These are phyloP conservation scores for Lutjanus campechanus DNA, from an alignment of 2,797 vertebrate genomes.

Conservation along the genomic window DNA sequence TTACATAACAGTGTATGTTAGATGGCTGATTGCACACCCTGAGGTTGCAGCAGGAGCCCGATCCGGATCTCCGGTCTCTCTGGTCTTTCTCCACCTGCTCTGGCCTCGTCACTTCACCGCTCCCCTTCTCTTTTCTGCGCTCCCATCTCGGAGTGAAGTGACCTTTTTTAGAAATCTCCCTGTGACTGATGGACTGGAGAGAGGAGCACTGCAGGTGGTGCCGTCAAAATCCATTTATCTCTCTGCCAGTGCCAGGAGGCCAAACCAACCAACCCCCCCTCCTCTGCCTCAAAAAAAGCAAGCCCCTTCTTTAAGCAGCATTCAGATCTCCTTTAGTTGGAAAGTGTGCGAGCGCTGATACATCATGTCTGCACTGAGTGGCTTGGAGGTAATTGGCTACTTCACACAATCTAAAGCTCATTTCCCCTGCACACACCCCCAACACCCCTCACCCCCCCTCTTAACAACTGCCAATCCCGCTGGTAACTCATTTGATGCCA, in stretches of 20 bases:
- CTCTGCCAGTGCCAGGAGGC: slow-evolving; percentile 43
- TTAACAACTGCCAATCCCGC: slow-evolving; percentile 71
- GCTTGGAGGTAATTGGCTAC: slow-evolving; percentile 73
- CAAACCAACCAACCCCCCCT: slow-evolving; percentile 44
- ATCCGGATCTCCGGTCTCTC: slow-evolving; percentile 5
- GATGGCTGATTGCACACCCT: slow-evolving; percentile 32
- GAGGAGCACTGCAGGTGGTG: slow-evolving; percentile 68
- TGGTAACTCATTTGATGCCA: slow-evolving; percentile 69
- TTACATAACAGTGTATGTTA: slow-evolving; percentile 36
- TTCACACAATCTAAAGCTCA: slow-evolving; percentile 76
- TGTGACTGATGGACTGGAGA: slow-evolving; percentile 64
- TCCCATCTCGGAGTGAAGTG: slow-evolving; percentile 57
- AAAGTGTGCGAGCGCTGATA: slow-evolving; percentile 42
- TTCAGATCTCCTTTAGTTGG: slow-evolving; percentile 41
- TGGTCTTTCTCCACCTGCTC: slow-evolving; percentile 4
- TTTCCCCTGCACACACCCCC: slow-evolving; percentile 40
- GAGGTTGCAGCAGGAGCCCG: slow-evolving; percentile 29
- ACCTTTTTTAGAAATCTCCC: slow-evolving; percentile 72
- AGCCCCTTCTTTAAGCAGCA: slow-evolving; percentile 35
- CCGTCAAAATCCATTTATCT: slow-evolving; percentile 74
- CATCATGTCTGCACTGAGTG: slow-evolving; percentile 61
- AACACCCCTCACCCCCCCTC: slow-evolving; percentile 26
- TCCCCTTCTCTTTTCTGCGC: not conserved
- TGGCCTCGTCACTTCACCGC: slow-evolving; percentile 26
- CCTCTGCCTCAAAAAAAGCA: slow-evolving; percentile 24